Conservation (phyloP, 2,113 vertebrate genomes). For the Lepidothrix coronata region DNA sequence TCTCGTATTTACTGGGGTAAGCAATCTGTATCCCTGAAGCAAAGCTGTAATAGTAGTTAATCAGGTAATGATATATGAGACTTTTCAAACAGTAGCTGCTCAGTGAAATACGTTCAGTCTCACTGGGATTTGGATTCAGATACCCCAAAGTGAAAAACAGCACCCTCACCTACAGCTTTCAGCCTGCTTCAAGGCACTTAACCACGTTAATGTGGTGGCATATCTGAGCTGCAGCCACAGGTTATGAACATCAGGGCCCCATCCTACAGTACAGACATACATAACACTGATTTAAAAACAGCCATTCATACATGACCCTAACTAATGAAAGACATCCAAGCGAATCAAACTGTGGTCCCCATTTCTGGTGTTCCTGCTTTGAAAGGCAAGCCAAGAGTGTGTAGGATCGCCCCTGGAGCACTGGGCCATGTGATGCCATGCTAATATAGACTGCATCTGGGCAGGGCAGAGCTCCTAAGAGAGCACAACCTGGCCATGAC, state of each 20-base stretch:
- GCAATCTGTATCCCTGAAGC: not conserved
- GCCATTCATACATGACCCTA: not conserved
- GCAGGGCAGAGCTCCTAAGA: not conserved
- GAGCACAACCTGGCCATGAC: not conserved
- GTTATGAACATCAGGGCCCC: not conserved
- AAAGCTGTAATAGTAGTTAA: not conserved
- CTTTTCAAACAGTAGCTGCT: not conserved
- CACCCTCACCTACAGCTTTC: not conserved
- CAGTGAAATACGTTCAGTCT: not conserved
- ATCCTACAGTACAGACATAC: not conserved
- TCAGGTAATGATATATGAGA: not conserved
- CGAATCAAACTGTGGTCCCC: not conserved
- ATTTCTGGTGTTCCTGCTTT: not conserved
- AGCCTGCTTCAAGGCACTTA: not conserved
- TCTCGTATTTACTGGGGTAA: not conserved
- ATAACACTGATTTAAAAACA: not conserved
- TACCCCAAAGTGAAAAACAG: not conserved
- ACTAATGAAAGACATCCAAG: not conserved
- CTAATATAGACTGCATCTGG: not conserved
- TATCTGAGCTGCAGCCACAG: not conserved
- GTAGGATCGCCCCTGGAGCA: not conserved
- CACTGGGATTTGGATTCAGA: not conserved
- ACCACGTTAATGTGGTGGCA: not conserved
- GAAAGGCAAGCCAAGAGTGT: not conserved
- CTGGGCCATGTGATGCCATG: fast-evolving